Base-by-base conservation (phyloP, 2,888 invertebrate genomes). In the Dendrolimus houi region DNA sequence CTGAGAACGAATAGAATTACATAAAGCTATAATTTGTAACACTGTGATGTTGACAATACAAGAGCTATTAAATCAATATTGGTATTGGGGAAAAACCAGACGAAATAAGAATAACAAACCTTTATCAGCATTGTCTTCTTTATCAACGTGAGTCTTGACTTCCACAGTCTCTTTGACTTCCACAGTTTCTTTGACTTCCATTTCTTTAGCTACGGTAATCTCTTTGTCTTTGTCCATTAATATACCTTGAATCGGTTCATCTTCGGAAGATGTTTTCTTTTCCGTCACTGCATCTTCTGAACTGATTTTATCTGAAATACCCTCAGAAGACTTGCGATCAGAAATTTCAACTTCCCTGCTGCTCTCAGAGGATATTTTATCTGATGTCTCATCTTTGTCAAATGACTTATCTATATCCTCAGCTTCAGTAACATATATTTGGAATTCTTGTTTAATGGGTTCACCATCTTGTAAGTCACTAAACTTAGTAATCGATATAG, bases 251-350 rank as follows among this genome's bases (percentile, higher is more conserved):
- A 68, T 62, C 1, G 67, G 73, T 55, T 85, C 85, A 64, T 90
- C 90, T 70, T 91, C 91, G 1, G 89, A 90, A 8, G 91, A 91
- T 8, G 90, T 85, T 60, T 91, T 91, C 64, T 91, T 91, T 60
- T 90, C 91, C 8, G 91, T 91, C 0, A 91, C 91, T 13, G 86
- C 91, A 64, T 91, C 91, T 77, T 91, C 91, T 10, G 91, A 91
- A 62, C 90, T 90, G 17, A 91, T 91, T 61, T 77, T 87, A 56
- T 91, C 91, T 42, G 91, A 91, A 60, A 90, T 78, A n/a, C 88
- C 89, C 67, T 91, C 91, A 1, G 91, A 91, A 53, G 90, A 91
- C 67, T 91, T 91, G 52, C 83, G 72, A 47, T 91, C 91, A 8
- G 91, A 91, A 9, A 91, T 85, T 77, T 91, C 91, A 53, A 91